Base-by-base conservation (phyloP, 2,888 invertebrate species). In the Linnaemya tessellans region DNA sequence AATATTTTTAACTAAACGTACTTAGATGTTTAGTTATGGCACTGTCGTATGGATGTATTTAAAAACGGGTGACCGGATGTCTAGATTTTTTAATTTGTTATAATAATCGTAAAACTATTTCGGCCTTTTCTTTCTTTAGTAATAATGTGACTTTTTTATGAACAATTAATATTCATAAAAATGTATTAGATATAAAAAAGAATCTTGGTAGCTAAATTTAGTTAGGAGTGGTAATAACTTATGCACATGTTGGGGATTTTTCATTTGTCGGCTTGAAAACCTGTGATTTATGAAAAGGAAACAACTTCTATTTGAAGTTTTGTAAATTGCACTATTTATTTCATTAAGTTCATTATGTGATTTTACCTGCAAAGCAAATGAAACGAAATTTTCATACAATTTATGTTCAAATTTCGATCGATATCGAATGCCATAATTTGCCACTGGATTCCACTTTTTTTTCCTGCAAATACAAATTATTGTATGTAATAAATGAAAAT, bases 41-140 rank as follows among this genome's bases (percentile, higher is more conserved):
- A 30, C 41, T 20, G 58, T 68, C 60, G 67, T 67, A 74, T 77
- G 54, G 54, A 81, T 70, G 65, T 65, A 75, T 54, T 85, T 87
- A 84, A 87, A 88, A 87, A 81, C 82, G 87, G 88, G 88, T 88
- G 87, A 87, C 87, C 87, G 87, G 83, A 84, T 88, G 88, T 88
- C 88, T 88, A 70, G 84, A 74, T 71, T 78, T 51, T 84, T 41
- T 60, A 35, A 79, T 64, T 70, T 81, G 46, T 68, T 79, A 73
- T 71, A 58, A 73, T 60, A 67, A 67, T 73, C 65, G n/a, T 67
- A 67, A 58, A 80, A 67, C 25, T 65, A 80, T 41, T 80, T 73
- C 65, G 80, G 73, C 56, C 18, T 56, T 67, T 80, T 54, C 56
- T 56, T 60, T 60, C 25, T 51, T 51, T 54, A 35, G 20, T 41